These are phyloP conservation scores for Scomber japonicus DNA, from an alignment of 2,113 vertebrate genomes.

Conservation along the genomic window DNA sequence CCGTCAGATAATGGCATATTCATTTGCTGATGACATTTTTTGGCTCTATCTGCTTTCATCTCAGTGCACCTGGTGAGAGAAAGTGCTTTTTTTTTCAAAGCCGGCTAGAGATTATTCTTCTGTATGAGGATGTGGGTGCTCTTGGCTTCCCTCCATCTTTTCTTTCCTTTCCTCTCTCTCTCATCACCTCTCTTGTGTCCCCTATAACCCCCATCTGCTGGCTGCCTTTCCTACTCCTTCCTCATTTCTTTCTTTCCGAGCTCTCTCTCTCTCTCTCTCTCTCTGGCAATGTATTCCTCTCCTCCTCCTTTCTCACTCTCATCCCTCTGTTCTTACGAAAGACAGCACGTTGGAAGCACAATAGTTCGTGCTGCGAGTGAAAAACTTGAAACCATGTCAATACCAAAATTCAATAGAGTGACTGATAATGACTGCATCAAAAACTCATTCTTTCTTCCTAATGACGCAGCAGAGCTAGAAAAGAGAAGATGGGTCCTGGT, in stretches of 20 bases:
- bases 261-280: neutral
- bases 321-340: conserved; percentile 8
- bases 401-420: neutral
- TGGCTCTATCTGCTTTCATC: conserved; percentile 14
- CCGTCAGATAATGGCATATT: conserved; percentile 38
- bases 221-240: neutral
- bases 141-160: neutral
- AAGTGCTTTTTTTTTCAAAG: neutral
- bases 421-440: conserved; percentile 1
- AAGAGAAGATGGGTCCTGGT: neutral
- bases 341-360: conserved; percentile 1
- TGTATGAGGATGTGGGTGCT: conserved; percentile 22
- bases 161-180: conserved; percentile 4
- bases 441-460: neutral
- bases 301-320: conserved; percentile 1
- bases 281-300: conserved; percentile 12
- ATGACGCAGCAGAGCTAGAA: neutral
- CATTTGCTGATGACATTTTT: conserved; percentile 46
- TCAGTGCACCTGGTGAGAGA: conserved; percentile 18
- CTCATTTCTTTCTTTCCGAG: neutral
- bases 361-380: neutral
- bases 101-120: neutral
- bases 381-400: neutral
- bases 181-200: conserved; percentile 17
- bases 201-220: conserved; percentile 7